These are phyloP conservation scores for Bradypodion ventrale DNA, from an alignment of 2,797 vertebrate species.

Conservation along the genomic window DNA sequence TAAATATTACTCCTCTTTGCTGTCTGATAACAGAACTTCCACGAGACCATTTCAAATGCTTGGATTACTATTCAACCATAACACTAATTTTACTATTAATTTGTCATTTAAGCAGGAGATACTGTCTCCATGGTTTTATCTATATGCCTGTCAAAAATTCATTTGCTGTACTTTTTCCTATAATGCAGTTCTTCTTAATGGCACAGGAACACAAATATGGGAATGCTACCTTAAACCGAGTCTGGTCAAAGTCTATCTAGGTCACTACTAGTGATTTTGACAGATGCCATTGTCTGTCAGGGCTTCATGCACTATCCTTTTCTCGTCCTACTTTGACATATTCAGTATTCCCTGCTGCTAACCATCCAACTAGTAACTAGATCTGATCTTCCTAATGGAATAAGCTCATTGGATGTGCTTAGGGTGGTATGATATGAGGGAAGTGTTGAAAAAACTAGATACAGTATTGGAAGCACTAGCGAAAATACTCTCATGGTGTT, in stretches of 20 bases:
- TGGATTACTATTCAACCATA: neutral
- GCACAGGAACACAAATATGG: neutral
- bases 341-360: too few relatives aligned
- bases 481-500: neutral
- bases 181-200: neutral
- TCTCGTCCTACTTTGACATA: too few relatives aligned
- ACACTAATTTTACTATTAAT: too few relatives aligned
- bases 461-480: neutral
- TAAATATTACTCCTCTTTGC: neutral
- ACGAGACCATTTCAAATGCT: neutral
- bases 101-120: neutral
- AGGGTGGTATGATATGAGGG: too few relatives aligned
- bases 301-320: too few relatives aligned
- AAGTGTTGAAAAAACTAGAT: neutral
- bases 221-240: neutral
- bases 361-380: too few relatives aligned
- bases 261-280: too few relatives aligned
- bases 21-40: neutral
- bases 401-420: too few relatives aligned
- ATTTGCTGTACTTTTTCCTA: neutral
- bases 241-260: too few relatives aligned
- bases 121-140: too few relatives aligned
- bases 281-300: too few relatives aligned
- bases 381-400: too few relatives aligned
- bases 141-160: neutral